Base-by-base conservation (phyloP, 2,888 invertebrate species). In the Oscheius myriophilus region DNA sequence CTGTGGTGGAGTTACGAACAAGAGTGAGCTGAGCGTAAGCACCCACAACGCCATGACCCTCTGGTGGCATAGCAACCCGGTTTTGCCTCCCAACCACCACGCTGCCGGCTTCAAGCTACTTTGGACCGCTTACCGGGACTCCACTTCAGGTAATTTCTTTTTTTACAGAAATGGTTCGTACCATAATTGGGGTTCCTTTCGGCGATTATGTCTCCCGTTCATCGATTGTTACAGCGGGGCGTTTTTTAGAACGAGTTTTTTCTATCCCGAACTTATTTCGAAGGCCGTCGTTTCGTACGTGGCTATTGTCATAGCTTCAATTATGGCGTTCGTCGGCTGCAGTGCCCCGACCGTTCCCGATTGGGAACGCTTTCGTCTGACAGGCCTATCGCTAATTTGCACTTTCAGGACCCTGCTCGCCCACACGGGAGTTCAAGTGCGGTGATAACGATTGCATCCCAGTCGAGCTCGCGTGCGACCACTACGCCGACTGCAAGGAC, bases 11-110 rank as follows among this genome's bases (percentile, higher is more conserved):
- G 66, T 71, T 42, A 62, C 71, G 59, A 76, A 76, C 58, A 71
- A 59, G n/a, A 69, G 72, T 18, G 73, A 72, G 66, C 54, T 79
- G 53, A 72, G 73, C 55, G 57, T 59, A 18, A 73, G 73, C 63
- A 68, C 73, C n/a, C 71, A 76, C 46, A 80, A 80, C 49, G 80
- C 78, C 21, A 54, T 80, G 65, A 78, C 80, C 18, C 70, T 80
- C 11, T 80, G 80, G 80, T 80, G 80, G 80, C 80, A 80, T 67
- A 69, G 78, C 1, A 71, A 73, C 62, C 71, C 71, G 14, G 70
- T 72, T 25, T 65, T 69, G 11, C 67, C 71, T 33, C 52, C 52
- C 0, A 67, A 65, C 14, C 61, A 58, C 11, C 57, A 55, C 23
- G 67, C 71, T 14, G 72, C 68, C 39, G 80, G 80, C 16, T 80